Percentiles rank a stretch among this genome's conserved stretches.
Evolutionary conservation across 2,113 vertebrate genomes (phyloP).

Genomic region (Cephalopholis sonnerati): DNA sequence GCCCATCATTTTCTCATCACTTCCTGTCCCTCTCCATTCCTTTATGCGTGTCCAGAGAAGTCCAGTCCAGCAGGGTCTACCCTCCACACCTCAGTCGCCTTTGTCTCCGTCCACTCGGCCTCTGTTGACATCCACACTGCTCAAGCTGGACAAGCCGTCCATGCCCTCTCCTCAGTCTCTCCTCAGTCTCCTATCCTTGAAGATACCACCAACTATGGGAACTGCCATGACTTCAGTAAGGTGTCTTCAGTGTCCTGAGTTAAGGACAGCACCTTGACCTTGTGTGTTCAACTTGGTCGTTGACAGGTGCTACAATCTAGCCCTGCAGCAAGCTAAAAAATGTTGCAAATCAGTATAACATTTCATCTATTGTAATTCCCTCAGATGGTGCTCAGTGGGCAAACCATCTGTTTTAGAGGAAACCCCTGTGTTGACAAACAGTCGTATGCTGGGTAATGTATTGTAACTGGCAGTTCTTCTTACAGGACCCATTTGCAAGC

Average conservation of each 20-base stretch:
- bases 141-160: constrained; percentile 37
- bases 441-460: not conserved
- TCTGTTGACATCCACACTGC: constrained; percentile 64
- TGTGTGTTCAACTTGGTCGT: not conserved
- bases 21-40: not conserved
- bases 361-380: not conserved
- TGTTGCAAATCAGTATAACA: too few species aligned
- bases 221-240: too few species aligned
- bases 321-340: too few species aligned
- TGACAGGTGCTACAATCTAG: not conserved
- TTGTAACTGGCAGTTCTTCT: not conserved
- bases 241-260: constrained; percentile 46
- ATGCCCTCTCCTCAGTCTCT: constrained; percentile 16
- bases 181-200: too few species aligned
- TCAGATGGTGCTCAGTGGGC: not conserved
- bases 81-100: constrained; percentile 31
- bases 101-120: constrained; percentile 46
- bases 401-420: not conserved
- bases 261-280: constrained; percentile 27
- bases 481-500: constrained; percentile 71
- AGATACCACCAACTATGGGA: too few species aligned
- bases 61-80: constrained; percentile 29
- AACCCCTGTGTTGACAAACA: not conserved
- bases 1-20: constrained; percentile 31
- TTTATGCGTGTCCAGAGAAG: constrained; percentile 58